Evolutionary conservation across 2,888 invertebrate species (phyloP).

Genomic region (Neuroscelio doddi): DNA sequence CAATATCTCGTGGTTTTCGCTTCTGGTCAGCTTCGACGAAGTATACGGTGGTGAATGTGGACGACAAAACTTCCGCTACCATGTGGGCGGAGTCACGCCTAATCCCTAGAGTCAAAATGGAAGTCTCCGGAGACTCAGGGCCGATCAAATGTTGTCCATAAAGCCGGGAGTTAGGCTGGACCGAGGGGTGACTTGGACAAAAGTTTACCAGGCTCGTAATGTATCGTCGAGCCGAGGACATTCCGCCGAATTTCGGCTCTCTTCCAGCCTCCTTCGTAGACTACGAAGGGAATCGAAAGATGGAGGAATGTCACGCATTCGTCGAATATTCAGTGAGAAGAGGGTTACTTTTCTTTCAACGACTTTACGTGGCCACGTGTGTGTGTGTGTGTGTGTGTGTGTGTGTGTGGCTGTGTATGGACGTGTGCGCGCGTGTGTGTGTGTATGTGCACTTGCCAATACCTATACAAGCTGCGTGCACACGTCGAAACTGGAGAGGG

Average conservation of each 20-base stretch:
- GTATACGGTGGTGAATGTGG: slow-evolving; percentile 40
- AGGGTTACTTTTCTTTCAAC: slow-evolving; percentile 37
- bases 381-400: slow-evolving; percentile 16
- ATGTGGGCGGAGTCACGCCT: slow-evolving; percentile 71
- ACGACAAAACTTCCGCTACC: slow-evolving; percentile 61
- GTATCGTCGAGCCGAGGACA: slow-evolving; percentile 60
- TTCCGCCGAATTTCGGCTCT: slow-evolving; percentile 59
- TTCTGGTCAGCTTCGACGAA: slow-evolving; percentile 57
- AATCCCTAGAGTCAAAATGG: slow-evolving; percentile 73
- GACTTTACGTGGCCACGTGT: slow-evolving; percentile 28
- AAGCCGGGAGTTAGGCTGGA: slow-evolving; percentile 48
- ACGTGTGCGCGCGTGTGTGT: slow-evolving; percentile 18
- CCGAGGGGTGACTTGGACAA: slow-evolving; percentile 57
- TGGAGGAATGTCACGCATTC: slow-evolving; percentile 26
- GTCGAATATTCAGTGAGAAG: slow-evolving; percentile 40
- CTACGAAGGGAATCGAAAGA: slow-evolving; percentile 19
- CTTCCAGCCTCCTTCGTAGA: slow-evolving; percentile 12
- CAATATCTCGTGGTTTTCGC: slow-evolving; percentile 69
- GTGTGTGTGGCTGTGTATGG: too few species aligned
- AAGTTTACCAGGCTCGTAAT: slow-evolving; percentile 60
- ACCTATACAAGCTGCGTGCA: slow-evolving; percentile 28
- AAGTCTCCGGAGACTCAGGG: slow-evolving; percentile 69
- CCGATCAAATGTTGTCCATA: slow-evolving; percentile 52
- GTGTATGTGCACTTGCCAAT: slow-evolving; percentile 53
- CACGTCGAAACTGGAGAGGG: slow-evolving; percentile 18